These are phyloP conservation scores for Heterocephalus glaber DNA, from an alignment of 2,113 vertebrate species.

Conservation along the genomic window DNA sequence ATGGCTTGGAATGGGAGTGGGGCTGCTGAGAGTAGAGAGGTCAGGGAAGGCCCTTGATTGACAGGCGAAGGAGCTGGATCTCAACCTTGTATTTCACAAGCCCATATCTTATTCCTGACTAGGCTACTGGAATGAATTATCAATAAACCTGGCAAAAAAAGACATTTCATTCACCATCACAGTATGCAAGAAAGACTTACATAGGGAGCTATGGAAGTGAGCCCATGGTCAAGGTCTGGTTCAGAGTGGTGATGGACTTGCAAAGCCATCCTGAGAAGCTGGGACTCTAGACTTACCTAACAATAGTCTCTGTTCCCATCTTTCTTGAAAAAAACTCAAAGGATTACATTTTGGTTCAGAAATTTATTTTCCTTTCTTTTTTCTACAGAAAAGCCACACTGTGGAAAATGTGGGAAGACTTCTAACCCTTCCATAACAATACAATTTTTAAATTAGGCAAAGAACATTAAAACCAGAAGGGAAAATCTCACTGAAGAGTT, in stretches of 20 bases:
- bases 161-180: neutral
- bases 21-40: neutral
- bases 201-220: neutral
- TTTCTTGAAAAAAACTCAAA: slow-evolving; percentile 36
- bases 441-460: slow-evolving; percentile 12
- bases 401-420: neutral
- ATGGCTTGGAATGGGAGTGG: neutral
- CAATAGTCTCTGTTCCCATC: neutral
- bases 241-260: neutral
- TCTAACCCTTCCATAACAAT: neutral
- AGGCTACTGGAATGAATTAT: neutral
- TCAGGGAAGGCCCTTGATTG: neutral
- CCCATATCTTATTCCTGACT: neutral
- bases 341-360: neutral
- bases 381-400: neutral
- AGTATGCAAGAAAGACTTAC: neutral
- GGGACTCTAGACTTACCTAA: neutral
- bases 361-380: slow-evolving; percentile 20
- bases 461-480: neutral
- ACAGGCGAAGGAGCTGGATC: neutral
- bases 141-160: neutral
- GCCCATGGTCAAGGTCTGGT: neutral
- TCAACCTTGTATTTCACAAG: neutral
- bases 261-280: neutral
- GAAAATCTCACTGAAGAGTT: neutral